phyloP scores from a whole-genome alignment of 1,140 invertebrate genomes.

The Venturia canescens region DNA sequence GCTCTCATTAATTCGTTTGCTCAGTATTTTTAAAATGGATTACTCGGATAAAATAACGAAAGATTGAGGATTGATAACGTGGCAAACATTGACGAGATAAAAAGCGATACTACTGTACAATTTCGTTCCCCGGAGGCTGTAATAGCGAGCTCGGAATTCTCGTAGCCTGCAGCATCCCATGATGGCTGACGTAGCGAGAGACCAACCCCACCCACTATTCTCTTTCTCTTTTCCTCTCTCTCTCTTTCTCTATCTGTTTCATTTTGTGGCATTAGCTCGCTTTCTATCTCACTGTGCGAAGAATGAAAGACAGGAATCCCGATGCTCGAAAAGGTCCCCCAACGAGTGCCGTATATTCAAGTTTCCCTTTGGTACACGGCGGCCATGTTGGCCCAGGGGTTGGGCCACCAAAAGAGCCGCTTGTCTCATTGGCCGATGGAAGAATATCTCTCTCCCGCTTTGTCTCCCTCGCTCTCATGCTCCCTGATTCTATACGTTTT shows the following conservation, averaged over 20 bases:
- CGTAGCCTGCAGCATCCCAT: conserved; percentile 70
- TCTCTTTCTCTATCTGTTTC: conserved; percentile 30
- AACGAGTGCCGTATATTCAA: conserved; percentile 69
- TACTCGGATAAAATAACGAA: conserved; percentile 1
- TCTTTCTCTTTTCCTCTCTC: conserved; percentile 49
- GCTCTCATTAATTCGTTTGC: neutral
- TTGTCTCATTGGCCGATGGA: conserved; percentile 71
- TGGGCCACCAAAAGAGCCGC: conserved; percentile 73
- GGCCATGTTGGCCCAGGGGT: conserved; percentile 74
- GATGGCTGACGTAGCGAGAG: conserved; percentile 69
- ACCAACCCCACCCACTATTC: conserved; percentile 64
- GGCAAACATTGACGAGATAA: conserved; percentile 36
- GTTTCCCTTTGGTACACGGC: conserved; percentile 70
- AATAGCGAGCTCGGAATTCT: conserved; percentile 53
- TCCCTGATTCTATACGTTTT: conserved; percentile 15
- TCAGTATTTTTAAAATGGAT: conserved; percentile 19
- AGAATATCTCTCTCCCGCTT: conserved; percentile 41
- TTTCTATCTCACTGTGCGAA: conserved; percentile 36
- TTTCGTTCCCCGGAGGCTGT: conserved; percentile 17
- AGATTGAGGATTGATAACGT: conserved; percentile 7
- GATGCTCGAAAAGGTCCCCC: conserved; percentile 57
- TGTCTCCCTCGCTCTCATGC: conserved; percentile 33
- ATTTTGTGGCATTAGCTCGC: conserved; percentile 12
- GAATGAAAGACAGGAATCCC: conserved; percentile 51
- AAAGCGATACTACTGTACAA: conserved; percentile 13